Evolutionary conservation across 2,113 vertebrate species (phyloP).

Genomic region (Melanocharis versteri): DNA sequence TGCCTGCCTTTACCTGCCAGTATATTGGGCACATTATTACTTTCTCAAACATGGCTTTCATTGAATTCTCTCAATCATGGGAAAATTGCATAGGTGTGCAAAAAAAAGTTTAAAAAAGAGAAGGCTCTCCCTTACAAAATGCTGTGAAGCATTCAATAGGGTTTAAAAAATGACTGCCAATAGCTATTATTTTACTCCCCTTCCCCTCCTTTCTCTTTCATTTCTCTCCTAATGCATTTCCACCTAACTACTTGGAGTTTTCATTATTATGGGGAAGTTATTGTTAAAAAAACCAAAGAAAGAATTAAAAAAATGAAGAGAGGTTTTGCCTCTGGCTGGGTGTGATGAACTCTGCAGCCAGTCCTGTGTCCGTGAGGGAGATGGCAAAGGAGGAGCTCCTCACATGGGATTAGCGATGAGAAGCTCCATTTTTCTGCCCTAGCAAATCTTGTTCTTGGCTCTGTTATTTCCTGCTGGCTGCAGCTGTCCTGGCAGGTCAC

Average conservation of each 20-base stretch:
- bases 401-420: background rate
- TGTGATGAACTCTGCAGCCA: background rate
- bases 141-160: background rate
- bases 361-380: accelerated
- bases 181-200: background rate
- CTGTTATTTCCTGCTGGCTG: background rate
- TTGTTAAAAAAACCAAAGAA: background rate
- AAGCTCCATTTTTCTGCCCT: background rate
- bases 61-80: background rate
- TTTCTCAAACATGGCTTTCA: background rate
- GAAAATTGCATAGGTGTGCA: background rate
- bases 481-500: constrained; percentile 43
- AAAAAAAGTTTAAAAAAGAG: background rate
- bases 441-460: background rate
- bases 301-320: accelerated
- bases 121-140: background rate
- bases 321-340: background rate
- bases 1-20: background rate
- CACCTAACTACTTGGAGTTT: background rate
- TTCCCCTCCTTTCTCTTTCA: background rate
- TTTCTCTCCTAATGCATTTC: background rate
- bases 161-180: background rate
- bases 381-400: background rate
- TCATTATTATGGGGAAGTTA: background rate
- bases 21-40: background rate